A percentile compares a stretch with the other conserved stretches of the same genome.
Conservation (phyloP, 1,140 invertebrate genomes). For the Neodiprion fabricii region DNA sequence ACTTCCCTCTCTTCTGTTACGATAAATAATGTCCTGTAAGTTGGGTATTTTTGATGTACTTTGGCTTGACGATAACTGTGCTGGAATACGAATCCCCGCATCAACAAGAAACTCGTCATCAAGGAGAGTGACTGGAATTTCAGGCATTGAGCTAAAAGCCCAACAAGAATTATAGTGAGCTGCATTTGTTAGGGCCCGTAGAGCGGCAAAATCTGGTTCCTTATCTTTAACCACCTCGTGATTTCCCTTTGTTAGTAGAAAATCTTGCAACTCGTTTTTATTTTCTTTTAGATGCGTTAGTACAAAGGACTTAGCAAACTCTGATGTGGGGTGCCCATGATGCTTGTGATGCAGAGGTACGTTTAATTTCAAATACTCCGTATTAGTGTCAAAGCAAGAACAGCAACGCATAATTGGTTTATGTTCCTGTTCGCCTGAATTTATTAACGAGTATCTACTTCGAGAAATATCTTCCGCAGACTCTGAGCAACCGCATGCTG, state of each 20-base stretch:
- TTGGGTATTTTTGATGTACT: conserved; percentile 53
- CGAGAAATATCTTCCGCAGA: neutral
- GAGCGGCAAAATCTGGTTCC: conserved; percentile 31
- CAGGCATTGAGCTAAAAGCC: conserved; percentile 57
- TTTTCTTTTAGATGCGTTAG: conserved; percentile 35
- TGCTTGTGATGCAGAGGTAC: neutral
- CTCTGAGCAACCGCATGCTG: conserved; percentile 7
- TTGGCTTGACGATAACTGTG: conserved; percentile 46
- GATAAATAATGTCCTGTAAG: conserved; percentile 46
- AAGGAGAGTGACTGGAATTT: conserved; percentile 49
- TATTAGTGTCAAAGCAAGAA: neutral
- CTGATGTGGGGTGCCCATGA: conserved; percentile 13
- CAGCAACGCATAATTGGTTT: neutral
- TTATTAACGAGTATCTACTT: neutral
- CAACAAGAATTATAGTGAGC: conserved; percentile 54
- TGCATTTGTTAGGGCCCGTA: conserved; percentile 34
- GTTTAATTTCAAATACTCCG: conserved; percentile 1
- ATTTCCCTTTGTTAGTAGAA: conserved; percentile 39
- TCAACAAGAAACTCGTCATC: conserved; percentile 64
- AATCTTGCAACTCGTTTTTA: conserved; percentile 43
- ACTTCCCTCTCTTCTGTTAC: conserved; percentile 38
- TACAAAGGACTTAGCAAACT: conserved; percentile 26
- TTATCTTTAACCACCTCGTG: conserved; percentile 36
- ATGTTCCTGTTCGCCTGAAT: conserved; percentile 10
- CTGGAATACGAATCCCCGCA: conserved; percentile 60